Percentiles rank a stretch among this genome's conserved stretches.
These are phyloP conservation scores for Eptesicus fuscus DNA, from an alignment of 2,113 vertebrate genomes.

Conservation along the genomic window DNA sequence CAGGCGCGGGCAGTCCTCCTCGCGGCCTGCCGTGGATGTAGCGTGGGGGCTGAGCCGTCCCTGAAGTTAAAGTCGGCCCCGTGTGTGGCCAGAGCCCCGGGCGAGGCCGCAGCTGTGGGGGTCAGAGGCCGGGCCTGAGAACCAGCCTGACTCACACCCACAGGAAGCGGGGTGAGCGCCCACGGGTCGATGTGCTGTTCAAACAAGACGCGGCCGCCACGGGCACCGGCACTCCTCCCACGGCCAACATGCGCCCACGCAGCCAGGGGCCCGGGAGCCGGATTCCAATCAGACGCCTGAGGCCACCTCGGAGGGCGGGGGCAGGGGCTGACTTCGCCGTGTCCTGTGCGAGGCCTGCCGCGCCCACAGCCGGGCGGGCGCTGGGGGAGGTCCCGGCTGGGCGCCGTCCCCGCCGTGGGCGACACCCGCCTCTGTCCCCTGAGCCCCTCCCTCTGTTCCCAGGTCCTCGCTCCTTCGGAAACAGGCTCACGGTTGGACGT, in stretches of 20 bases:
- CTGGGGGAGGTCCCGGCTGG: not conserved
- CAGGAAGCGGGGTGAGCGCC: not conserved
- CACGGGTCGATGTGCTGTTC: not conserved
- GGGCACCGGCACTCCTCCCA: not conserved
- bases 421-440: not conserved
- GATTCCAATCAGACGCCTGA: not conserved
- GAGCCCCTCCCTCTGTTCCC: not conserved
- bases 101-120: not conserved
- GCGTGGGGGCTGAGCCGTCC: not conserved
- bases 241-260: not conserved
- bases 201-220: not conserved
- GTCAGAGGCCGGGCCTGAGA: not conserved
- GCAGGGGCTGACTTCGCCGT: too few species aligned
- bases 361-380: not conserved
- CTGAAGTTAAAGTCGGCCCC: too few species aligned
- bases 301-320: not conserved
- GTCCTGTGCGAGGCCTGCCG: not conserved
- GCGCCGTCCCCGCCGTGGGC: too few species aligned
- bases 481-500: not conserved
- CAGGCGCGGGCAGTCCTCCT: not conserved
- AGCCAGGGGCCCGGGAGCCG: not conserved
- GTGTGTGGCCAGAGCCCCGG: not conserved
- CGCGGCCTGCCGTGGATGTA: accelerated
- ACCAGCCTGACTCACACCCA: not conserved
- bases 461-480: not conserved